Base-by-base conservation (phyloP, 2,113 vertebrate species). In the Onychostoma macrolepis region DNA sequence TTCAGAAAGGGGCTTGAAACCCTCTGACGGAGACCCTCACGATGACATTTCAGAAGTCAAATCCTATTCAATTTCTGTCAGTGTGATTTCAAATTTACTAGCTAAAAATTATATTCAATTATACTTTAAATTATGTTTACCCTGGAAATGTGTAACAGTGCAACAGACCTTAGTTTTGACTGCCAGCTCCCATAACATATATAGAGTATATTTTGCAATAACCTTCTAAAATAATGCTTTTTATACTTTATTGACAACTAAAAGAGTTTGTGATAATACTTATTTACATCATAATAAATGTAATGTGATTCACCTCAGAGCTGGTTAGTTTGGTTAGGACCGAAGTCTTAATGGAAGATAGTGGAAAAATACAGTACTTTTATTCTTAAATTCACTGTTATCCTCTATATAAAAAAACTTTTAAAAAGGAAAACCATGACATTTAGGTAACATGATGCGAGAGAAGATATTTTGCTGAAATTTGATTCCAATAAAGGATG, bases 1-100 rank as follows among this genome's bases (percentile, higher is more conserved):
- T 80, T 85, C 88, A 85, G 41, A 2, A 56, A 82, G 8, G 48
- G 61, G 4, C 21, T 65, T 38, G 53, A 61, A 50, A 50, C 6
- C 75, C 15, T 56, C 21, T 58, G 77, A 56, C 17, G 0, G 21
- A 80, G 33, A 56, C 17, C 26, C 48, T 19, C 7, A 10, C 10
- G 17, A 50, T 21, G 10, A 38, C 19, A 12, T 76, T 45, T 76
- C n/a, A 45, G 69, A 24, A 11, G 33, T 72, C 9, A 75, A 75
- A 45, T 75, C 38, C 41, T 10, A 45, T 1, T 6, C 11, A 24
- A 13, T 43, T 43, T 74, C 71, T n/a, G 71, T n/a, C 36, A 11
- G 4, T n/a, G 33, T 41, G 36, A 74, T 13, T 74, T 41, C 2
- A 72, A 11, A 72, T 72, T 24, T 24, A 9, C 53, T 56, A 21